Evolutionary conservation across 2,113 vertebrate species (phyloP), one percentile per base, ranked within the genome.

Genomic region (Thunnus maccoyii): DNA sequence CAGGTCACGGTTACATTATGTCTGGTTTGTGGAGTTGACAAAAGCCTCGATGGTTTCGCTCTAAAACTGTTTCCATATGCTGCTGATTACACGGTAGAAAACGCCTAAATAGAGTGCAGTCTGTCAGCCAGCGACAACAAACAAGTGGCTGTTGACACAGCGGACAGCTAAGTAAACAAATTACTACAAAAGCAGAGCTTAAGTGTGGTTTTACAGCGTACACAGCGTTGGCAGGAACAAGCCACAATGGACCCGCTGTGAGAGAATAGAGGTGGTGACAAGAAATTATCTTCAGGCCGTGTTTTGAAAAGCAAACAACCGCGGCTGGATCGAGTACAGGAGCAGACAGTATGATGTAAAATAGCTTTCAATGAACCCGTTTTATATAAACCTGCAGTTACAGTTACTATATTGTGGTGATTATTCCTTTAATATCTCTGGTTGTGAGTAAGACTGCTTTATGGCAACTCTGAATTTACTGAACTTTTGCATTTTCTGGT

Each of bases 71-170:
- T 47, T 17, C 12, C 18, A 46, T 11, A 27, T 12, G 30, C 50
- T 2, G 4, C 5, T 48, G 47, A 72, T 54, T 60, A 48, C 22
- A 60, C 18, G 15, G 69, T 0, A 55, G 71, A 27, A 70, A 70
- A 41, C 16, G 12, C 7, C 27, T 20, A 48, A 71, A 27, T 7
- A 30, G 63, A 73, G 72, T 14, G 44, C 69, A 63, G 68, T 63
- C 57, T 73, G 57, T 83, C 46, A 51, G 41, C 16, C 17, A 10
- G 56, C 3, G 0, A 44, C 72, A 58, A 56, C 68, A 82, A 74
- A 67, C 36, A 65, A 36, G 61, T 3, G 1, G 0, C 18, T 57
- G 32, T 30, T 57, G 61, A 63, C 66, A 41, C 62, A 46, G 57
- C 0, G 16, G 16, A 3, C 22, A 15, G 30, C 32, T 7, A 16